Base-by-base conservation (phyloP, 1,140 invertebrate genomes). In the Laodelphax striatellus region DNA sequence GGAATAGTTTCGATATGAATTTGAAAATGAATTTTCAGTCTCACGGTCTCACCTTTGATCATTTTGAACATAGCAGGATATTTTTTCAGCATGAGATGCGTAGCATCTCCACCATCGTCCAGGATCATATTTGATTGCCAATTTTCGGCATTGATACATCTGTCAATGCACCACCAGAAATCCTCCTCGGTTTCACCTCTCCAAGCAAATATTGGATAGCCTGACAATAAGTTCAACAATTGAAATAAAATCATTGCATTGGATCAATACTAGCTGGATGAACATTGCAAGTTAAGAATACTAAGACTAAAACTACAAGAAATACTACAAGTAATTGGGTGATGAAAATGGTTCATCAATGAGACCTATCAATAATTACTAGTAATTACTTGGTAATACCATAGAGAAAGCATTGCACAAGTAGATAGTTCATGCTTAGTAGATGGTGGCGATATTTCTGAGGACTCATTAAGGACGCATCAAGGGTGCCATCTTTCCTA, bases 121-220 rank as follows among this genome's bases (percentile, higher is more conserved):
- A 98, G 73, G 67, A 98, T 97, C 92, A 97, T 94, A 73, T 98
- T 98, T n/a, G 95, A 94, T 68, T 95, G 90, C 95, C 94, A 98
- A 70, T 85, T 85, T 65, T 94, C 90, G 34, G 90, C 85, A 63
- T 88, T 87, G 28, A 97, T 87, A 73, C 90, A 93, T 69, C 89
- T 90, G 73, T 98, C 94, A 62, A 98, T 97, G 69, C 93, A 96
- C 94, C 94, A 98, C 95, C 95, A 98, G 76, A 97, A 97, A 71
- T 97, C 94, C 70, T 97, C 94, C 72, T 97, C 94, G 4, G 89
- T 92, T 75, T 97, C 93, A 0, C 92, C 92, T 54, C 93, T 84
- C 95, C 94, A 97, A 2, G 94, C 92, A 76, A 94, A 98, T 57
- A 97, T 83, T 8, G 92, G 82, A 70, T 86, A 89, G 13, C 89